phyloP scores from a whole-genome alignment of 2,888 invertebrate genomes.

The Thymelicus acteon region DNA sequence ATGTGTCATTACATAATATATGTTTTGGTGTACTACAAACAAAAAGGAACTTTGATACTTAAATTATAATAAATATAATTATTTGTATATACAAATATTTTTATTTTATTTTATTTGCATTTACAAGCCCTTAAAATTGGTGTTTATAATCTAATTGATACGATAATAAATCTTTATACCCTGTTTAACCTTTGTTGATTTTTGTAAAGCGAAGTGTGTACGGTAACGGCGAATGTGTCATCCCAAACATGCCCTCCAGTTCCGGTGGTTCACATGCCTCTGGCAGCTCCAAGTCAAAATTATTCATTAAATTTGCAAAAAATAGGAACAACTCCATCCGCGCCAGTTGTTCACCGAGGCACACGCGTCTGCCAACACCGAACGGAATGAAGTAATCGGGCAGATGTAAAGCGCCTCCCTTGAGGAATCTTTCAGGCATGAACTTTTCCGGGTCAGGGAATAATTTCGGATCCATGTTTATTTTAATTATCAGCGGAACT shows the following conservation, averaged over 20 bases:
- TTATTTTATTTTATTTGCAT: too few relatives aligned
- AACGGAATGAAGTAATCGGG: conserved; percentile 94
- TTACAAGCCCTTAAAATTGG: too few relatives aligned
- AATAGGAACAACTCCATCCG: conserved; percentile 93
- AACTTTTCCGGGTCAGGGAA: conserved; percentile 93
- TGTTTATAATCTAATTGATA: too few relatives aligned
- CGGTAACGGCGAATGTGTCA: conserved; percentile 89
- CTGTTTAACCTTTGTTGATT: conserved; percentile 6
- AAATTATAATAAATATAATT: too few relatives aligned
- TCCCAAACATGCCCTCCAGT: conserved; percentile 89
- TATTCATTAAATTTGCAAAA: conserved; percentile 91
- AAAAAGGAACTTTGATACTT: too few relatives aligned
- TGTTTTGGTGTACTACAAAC: too few relatives aligned
- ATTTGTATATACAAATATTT: too few relatives aligned
- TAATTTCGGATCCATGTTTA: conserved; percentile 92
- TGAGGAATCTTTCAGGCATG: conserved; percentile 90
- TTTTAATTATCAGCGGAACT: conserved; percentile 91
- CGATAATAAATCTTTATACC: background rate
- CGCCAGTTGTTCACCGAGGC: conserved; percentile 92
- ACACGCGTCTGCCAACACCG: conserved; percentile 93
- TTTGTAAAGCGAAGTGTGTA: conserved; percentile 48
- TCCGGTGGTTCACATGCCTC: conserved; percentile 88
- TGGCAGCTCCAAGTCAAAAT: conserved; percentile 88
- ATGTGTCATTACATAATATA: too few relatives aligned
- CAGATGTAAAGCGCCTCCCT: conserved; percentile 87